Evolutionary conservation across 2,797 vertebrate genomes (phyloP).

Genomic region (Dermochelys coriacea): DNA sequence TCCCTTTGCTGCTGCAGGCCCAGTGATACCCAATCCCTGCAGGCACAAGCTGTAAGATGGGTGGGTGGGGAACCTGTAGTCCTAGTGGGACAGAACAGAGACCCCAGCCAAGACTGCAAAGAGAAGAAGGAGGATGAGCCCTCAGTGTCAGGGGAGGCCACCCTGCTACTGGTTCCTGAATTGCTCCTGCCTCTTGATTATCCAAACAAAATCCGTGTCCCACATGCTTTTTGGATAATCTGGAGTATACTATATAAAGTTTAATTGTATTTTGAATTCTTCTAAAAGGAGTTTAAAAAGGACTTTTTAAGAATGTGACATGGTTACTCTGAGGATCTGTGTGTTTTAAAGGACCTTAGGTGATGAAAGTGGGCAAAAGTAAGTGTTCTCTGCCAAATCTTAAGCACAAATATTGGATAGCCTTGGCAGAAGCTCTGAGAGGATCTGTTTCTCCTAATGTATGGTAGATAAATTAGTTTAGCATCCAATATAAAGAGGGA

Average conservation of each 20-base stretch:
- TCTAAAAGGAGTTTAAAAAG: conserved; percentile 14
- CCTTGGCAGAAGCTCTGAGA: conserved; percentile 33
- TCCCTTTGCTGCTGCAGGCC: neutral
- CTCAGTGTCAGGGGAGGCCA: neutral
- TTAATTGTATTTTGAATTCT: conserved; percentile 16
- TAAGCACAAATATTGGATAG: neutral
- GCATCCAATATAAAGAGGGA: neutral
- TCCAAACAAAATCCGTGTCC: neutral
- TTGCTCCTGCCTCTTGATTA: neutral
- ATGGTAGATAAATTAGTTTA: conserved; percentile 8
- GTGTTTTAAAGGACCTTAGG: neutral
- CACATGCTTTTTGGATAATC: neutral
- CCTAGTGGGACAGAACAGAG: neutral
- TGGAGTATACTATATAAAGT: neutral
- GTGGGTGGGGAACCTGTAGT: neutral
- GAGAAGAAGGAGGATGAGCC: neutral
- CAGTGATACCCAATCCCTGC: neutral
- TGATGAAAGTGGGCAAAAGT: neutral
- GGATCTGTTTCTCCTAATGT: conserved; percentile 13
- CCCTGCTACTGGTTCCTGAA: neutral
- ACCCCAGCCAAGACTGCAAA: neutral
- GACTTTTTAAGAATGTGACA: neutral
- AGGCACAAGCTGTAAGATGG: neutral
- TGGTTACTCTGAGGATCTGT: neutral
- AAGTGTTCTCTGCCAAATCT: neutral